Evolutionary conservation across 2,888 invertebrate genomes (phyloP).

Genomic region (Anticlea derivata): DNA sequence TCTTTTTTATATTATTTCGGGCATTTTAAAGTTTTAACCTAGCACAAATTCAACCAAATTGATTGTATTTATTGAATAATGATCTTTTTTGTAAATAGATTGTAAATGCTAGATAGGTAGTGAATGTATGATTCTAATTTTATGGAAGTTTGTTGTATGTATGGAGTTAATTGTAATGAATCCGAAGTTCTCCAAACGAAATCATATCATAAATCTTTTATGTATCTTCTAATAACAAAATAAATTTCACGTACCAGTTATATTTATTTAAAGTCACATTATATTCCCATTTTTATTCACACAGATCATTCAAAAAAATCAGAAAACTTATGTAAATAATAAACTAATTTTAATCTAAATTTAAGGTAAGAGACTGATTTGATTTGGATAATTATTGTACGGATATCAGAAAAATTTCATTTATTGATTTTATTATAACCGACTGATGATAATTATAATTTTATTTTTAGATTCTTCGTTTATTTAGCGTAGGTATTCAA

Average conservation of each 20-base stretch:
- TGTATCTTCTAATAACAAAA: conserved; percentile 5
- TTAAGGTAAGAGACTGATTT: conserved; percentile 81
- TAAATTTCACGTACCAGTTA: conserved; percentile 1
- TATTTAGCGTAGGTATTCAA: conserved; percentile 25
- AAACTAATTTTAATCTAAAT: conserved; percentile 66
- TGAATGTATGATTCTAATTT: conserved; percentile 61
- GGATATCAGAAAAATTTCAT: conserved; percentile 48
- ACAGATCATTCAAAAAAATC: conserved; percentile 41
- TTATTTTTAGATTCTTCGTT: conserved; percentile 45
- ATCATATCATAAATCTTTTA: conserved; percentile 26
- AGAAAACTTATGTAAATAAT: conserved; percentile 62
- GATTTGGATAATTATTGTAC: conserved; percentile 62
- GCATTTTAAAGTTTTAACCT: conserved; percentile 40
- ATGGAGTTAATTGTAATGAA: conserved; percentile 37
- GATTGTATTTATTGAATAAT: conserved; percentile 69
- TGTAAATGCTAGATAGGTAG: conserved; percentile 80
- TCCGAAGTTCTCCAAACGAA: conserved; percentile 31
- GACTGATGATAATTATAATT: conserved; percentile 64
- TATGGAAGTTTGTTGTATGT: conserved; percentile 45
- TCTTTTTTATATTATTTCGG: conserved; percentile 31
- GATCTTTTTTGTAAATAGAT: conserved; percentile 71
- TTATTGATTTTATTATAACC: conserved; percentile 56
- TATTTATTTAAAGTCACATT: conserved; percentile 31
- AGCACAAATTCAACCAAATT: conserved; percentile 66
- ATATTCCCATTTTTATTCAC: no score